A percentile compares a stretch with the other conserved stretches of the same genome.
Evolutionary conservation across 2,113 vertebrate species (phyloP).

Genomic region (Dicerorhinus sumatrensis): DNA sequence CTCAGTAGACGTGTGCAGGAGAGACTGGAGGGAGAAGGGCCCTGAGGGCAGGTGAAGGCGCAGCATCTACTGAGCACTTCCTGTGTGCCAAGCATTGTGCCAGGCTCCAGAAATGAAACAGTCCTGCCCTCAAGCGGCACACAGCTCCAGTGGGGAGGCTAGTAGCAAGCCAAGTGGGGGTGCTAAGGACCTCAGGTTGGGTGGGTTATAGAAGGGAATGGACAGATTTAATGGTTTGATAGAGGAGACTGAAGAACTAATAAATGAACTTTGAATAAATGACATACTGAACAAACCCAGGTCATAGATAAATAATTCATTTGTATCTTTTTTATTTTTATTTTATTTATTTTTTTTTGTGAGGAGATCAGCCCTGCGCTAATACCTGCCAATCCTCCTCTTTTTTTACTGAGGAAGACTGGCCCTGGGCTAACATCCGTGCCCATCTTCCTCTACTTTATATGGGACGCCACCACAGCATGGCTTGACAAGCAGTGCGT

Average conservation of each 20-base stretch:
- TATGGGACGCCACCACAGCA: no score
- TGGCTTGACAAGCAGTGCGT: no score
- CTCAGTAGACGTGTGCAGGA: background rate
- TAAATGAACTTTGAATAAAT: background rate
- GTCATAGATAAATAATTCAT: background rate
- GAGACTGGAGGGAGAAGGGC: background rate
- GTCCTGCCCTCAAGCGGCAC: background rate
- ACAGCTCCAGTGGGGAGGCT: background rate
- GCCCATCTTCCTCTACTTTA: no score
- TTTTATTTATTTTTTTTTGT: no score
- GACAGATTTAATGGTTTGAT: background rate
- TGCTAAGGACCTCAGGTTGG: background rate
- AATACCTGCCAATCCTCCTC: no score
- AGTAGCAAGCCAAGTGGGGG: background rate
- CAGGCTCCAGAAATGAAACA: background rate
- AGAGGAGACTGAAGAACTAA: background rate
- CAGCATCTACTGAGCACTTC: background rate
- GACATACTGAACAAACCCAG: background rate
- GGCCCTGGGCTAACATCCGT: no score
- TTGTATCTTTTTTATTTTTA: conserved; percentile 2
- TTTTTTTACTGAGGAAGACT: no score
- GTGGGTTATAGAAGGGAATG: background rate
- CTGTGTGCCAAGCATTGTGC: background rate
- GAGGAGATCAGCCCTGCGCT: no score
- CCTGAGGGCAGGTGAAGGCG: background rate